Evolutionary conservation across 2,113 vertebrate species (phyloP).

Genomic region (Eidolon helvum): DNA sequence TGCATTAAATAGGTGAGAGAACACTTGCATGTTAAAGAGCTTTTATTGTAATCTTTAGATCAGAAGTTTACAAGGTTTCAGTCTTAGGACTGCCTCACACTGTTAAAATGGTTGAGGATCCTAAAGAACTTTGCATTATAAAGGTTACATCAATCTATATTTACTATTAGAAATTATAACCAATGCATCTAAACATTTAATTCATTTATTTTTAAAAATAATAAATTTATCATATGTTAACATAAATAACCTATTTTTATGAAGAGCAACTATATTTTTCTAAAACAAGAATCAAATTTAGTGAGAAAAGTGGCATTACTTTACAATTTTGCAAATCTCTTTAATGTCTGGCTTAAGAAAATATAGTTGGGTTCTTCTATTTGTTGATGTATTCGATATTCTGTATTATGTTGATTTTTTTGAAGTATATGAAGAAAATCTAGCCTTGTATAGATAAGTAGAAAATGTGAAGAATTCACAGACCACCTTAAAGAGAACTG

Average conservation of each 20-base stretch:
- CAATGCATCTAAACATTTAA: background rate
- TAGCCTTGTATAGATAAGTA: background rate
- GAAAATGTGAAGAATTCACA: background rate
- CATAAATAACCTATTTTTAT: slow-evolving; percentile 19
- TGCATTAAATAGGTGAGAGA: background rate
- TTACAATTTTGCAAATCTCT: background rate
- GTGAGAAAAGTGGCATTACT: background rate
- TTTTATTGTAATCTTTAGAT: background rate
- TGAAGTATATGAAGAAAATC: background rate
- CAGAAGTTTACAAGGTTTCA: background rate
- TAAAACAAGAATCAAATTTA: background rate
- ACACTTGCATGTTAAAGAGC: background rate
- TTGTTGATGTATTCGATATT: background rate
- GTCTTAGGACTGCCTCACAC: background rate
- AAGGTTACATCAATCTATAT: background rate
- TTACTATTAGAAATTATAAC: background rate
- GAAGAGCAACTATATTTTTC: slow-evolving; percentile 16
- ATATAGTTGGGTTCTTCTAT: background rate
- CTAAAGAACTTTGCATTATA: background rate
- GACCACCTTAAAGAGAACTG: background rate
- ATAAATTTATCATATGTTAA: background rate
- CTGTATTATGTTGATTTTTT: background rate
- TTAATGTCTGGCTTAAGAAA: background rate
- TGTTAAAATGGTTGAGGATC: background rate
- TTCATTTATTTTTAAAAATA: slow-evolving; percentile 14